Percentiles rank a stretch among this genome's conserved stretches.
phyloP scores from a whole-genome alignment of 2,113 vertebrate species.

The Ivindomyrus marchei region DNA sequence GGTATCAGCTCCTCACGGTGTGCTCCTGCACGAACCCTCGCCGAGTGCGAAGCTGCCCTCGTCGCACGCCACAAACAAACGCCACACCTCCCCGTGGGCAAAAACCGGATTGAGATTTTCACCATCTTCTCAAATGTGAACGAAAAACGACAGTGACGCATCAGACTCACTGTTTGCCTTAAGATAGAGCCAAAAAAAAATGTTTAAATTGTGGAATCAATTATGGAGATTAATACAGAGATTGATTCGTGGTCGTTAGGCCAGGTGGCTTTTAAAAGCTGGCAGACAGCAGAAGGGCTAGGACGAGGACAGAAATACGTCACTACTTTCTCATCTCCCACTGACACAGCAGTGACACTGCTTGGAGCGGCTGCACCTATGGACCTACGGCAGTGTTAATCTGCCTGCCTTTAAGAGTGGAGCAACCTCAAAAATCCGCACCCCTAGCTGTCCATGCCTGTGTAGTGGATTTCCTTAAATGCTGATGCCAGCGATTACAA shows the following conservation, averaged over 20 bases:
- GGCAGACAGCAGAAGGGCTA: background rate
- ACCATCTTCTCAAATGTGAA: background rate
- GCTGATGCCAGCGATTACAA: background rate
- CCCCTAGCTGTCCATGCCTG: background rate
- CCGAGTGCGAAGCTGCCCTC: background rate
- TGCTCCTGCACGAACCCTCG: background rate
- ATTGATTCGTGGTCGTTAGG: background rate
- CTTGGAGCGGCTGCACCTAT: background rate
- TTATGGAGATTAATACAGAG: constrained; percentile 11
- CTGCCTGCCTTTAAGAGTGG: background rate
- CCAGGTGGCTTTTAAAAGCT: background rate
- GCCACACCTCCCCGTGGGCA: background rate
- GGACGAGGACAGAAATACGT: background rate
- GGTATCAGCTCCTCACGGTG: background rate
- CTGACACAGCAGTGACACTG: background rate
- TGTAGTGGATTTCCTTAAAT: background rate
- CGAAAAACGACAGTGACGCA: background rate
- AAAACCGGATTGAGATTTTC: background rate
- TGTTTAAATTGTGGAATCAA: background rate
- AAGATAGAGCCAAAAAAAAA: background rate
- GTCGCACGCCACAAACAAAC: background rate
- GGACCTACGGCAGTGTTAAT: background rate
- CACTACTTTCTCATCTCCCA: background rate
- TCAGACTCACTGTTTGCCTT: background rate
- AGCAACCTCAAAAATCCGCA: background rate